These are phyloP conservation scores for Pocillopora verrucosa DNA, from an alignment of 64 coral and sea anemone species.

Conservation along the genomic window DNA sequence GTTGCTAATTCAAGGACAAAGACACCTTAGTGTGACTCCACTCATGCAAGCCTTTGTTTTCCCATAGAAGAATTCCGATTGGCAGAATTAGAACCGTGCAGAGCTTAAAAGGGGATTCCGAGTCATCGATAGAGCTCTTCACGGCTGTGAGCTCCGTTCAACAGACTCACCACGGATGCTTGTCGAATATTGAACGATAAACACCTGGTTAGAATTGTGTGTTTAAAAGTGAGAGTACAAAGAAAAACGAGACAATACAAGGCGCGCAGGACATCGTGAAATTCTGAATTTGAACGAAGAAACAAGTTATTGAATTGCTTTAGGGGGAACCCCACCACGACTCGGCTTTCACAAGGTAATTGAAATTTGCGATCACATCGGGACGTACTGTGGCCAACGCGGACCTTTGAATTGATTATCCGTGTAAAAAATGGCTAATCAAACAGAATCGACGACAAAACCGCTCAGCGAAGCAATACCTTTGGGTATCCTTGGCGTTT, in stretches of 20 bases:
- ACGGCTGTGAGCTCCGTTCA: not conserved
- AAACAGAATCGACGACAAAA: not conserved
- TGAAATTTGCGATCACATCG: constrained; percentile 9
- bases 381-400: not conserved
- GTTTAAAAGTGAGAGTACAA: not conserved
- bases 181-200: not conserved
- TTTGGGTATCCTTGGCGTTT: constrained; percentile 59
- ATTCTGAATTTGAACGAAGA: not conserved
- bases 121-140: not conserved
- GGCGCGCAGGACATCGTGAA: not conserved
- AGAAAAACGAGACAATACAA: not conserved
- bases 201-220: not conserved
- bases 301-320: not conserved
- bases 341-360: constrained; percentile 11
- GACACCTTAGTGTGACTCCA: not conserved
- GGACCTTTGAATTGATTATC: constrained; percentile 1
- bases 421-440: constrained; percentile 27
- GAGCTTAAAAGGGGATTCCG: not conserved
- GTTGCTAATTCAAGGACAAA: not conserved
- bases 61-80: constrained; percentile 2
- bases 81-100: not conserved
- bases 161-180: not conserved
- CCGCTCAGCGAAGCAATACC: constrained; percentile 31
- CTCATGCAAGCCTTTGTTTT: constrained; percentile 10
- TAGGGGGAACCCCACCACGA: not conserved